Evolutionary conservation across 2,888 invertebrate species (phyloP), one percentile per base, ranked within the genome.

Genomic region (Eretmocerus hayati): DNA sequence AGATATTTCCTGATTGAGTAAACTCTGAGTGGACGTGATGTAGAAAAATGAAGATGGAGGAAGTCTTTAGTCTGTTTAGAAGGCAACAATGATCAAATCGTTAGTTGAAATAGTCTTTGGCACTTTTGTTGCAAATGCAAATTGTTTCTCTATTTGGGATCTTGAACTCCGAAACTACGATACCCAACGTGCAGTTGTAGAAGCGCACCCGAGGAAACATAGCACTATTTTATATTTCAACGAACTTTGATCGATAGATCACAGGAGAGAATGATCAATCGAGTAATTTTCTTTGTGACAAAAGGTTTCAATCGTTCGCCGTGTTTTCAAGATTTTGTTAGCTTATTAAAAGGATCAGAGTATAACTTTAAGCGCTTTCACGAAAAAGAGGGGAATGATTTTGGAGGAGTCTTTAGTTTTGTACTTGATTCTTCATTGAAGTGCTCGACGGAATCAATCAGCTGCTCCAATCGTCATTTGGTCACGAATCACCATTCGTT

Each of bases 271-370:
- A 52, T 26, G 54, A 48, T 42, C 46, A 49, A 53, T 37, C 50
- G 52, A 55, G 36, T 50, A 40, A 40, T 48, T 43, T 45, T 48
- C 37, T 47, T 40, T 46, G 47, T 39, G 50, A 50, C 56, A 52
- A 54, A 59, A 59, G 59, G 52, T 56, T 59, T 58, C 53, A 50
- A 52, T 59, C 57, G 56, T 53, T 50, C 50, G 54, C 50, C n/a
- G n/a, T n/a, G n/a, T n/a, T n/a, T n/a, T n/a, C n/a, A n/a, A n/a
- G n/a, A n/a, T n/a, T n/a, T n/a, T n/a, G n/a, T n/a, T n/a, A n/a
- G n/a, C n/a, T n/a, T n/a, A n/a, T n/a, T n/a, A n/a, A n/a, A n/a
- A n/a, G n/a, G n/a, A n/a, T n/a, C n/a, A n/a, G n/a, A n/a, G n/a
- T n/a, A n/a, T n/a, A n/a, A n/a, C n/a, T n/a, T n/a, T n/a, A n/a